Evolutionary conservation across 2,797 vertebrate species (phyloP), one percentile per base, ranked within the genome.

Genomic region (Liparis tanakae): DNA sequence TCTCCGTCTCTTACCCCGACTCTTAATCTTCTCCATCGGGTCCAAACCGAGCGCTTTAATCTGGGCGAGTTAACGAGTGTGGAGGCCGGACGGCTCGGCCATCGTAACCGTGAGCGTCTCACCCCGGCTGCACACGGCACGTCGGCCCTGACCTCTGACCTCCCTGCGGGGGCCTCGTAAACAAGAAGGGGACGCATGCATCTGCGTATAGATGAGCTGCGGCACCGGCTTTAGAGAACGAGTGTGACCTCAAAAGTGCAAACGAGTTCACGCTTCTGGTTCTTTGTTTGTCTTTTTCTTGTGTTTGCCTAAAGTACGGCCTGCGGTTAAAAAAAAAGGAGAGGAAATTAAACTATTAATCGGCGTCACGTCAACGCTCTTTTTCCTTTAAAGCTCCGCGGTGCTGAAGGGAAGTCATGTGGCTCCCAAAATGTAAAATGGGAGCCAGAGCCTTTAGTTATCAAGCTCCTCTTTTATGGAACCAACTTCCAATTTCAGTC

Each of bases 61-160:
- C 18, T 61, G 10, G 1, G 18, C 25, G 7, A 33, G 30, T 39
- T 67, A 62, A 43, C 50, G 53, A 67, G 33, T 59, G 20, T 30
- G 33, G 20, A 39, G 70, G 73, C 20, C 58, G 51, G 37, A n/a
- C 0, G 10, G 7, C 25, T 70, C 3, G 25, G 18, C 6, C 53
- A 36, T 30, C 44, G 44, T 10, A n/a, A 20, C 57, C 15, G 78
- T 17, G 20, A 69, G 41, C 44, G 34, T 70, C 53, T 39, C 4
- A 30, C 1, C 41, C 1, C 33, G 50, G 37, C 33, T 37, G 4
- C 4, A 51, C 50, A 50, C 62, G 37, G 36, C 5, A 18, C 34
- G 20, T 37, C 10, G 3, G 53, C 71, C 51, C 20, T 57, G 72
- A 74, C 74, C 54, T 54, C 36, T 76, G 69, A 80, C 66, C 65